phyloP scores from a whole-genome alignment of 2,888 invertebrate genomes.

The Zeuzera pyrina region DNA sequence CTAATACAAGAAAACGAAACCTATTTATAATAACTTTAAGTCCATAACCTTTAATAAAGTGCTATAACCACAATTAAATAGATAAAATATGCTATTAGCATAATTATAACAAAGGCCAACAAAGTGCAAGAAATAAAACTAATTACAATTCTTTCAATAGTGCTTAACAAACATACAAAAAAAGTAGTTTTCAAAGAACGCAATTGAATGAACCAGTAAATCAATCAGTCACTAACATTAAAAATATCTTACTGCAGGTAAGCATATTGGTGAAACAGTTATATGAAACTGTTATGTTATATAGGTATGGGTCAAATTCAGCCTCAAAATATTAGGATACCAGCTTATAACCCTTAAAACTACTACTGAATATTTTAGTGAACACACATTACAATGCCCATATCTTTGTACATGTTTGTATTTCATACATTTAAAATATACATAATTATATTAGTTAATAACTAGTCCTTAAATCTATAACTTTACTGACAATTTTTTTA shows the following conservation, averaged over 20 bases:
- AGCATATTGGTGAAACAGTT: too few species aligned
- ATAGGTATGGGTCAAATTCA: too few species aligned
- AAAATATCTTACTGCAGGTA: too few species aligned
- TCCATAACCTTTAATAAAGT: constrained; percentile 58
- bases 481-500: not conserved
- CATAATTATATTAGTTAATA: not conserved
- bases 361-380: too few species aligned
- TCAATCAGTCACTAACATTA: constrained; percentile 5
- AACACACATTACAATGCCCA: too few species aligned
- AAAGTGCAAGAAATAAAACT: constrained; percentile 47
- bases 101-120: constrained; percentile 49
- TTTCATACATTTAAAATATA: too few species aligned
- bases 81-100: constrained; percentile 12
- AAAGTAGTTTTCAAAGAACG: too few species aligned
- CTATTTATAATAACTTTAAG: constrained; percentile 30
- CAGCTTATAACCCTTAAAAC: too few species aligned
- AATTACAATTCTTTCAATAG: constrained; percentile 53
- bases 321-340: too few species aligned
- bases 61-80: constrained; percentile 50
- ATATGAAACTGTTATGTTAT: too few species aligned
- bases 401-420: too few species aligned
- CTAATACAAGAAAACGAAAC: constrained; percentile 41
- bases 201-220: too few species aligned
- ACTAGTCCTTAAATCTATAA: not conserved
- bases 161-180: constrained; percentile 53